These are phyloP conservation scores for Dolichopus griseipennis DNA, from an alignment of 2,888 invertebrate genomes.

Conservation along the genomic window DNA sequence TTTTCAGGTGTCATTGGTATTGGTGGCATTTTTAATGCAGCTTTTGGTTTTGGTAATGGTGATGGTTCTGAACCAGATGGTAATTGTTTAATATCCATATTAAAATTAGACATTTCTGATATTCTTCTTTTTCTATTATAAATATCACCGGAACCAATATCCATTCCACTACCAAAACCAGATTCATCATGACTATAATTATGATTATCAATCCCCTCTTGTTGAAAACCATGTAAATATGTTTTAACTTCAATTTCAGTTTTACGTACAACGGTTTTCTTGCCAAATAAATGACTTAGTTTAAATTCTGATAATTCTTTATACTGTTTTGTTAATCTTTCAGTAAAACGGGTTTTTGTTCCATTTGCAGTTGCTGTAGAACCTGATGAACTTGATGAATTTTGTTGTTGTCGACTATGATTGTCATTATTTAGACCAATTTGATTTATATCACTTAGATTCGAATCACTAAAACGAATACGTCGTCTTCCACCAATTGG, in stretches of 20 bases:
- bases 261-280: slow-evolving; percentile 33
- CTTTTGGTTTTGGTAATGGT: background rate
- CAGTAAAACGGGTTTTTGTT: slow-evolving; percentile 25
- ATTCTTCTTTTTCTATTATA: background rate
- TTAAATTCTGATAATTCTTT: slow-evolving; percentile 37
- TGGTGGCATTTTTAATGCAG: slow-evolving; percentile 1
- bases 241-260: slow-evolving; percentile 36
- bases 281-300: slow-evolving; percentile 35
- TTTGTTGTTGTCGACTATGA: slow-evolving; percentile 21
- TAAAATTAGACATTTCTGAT: background rate
- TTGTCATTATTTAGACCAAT: background rate
- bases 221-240: slow-evolving; percentile 30
- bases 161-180: background rate
- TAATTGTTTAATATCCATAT: background rate
- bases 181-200: background rate
- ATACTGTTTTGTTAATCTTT: slow-evolving; percentile 35
- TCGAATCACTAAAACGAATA: slow-evolving; percentile 31
- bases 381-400: slow-evolving; percentile 20
- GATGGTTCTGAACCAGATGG: background rate
- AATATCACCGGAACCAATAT: background rate
- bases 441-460: background rate
- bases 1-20: background rate
- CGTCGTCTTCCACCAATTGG: slow-evolving; percentile 25
- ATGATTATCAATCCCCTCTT: background rate
- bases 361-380: background rate